Base-by-base conservation (phyloP, 2,888 invertebrate genomes). In the Synergus umbraculus region DNA sequence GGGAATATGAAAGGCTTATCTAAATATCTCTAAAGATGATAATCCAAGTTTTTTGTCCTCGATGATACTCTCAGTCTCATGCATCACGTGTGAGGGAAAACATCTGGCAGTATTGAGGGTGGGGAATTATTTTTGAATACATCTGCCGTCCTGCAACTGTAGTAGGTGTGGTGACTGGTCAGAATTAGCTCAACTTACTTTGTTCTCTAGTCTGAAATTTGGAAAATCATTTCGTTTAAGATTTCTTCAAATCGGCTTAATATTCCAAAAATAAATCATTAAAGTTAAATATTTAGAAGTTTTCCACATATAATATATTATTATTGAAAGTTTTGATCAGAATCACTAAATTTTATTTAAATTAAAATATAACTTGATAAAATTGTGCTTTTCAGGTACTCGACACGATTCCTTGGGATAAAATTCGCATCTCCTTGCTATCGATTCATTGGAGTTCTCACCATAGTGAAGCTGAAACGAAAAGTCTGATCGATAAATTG, bases 361-460 rank as follows among this genome's bases (percentile, higher is more conserved):
- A 37, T 18, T 67, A 46, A 69, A 5, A n/a, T 69, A 29, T 49
- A 1, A 43, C 10, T 12, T 8, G 37, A 37, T 37, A 37, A 37
- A n/a, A 12, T 78, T 29, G 63, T 41, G 65, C 76, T 46, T 85
- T 84, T 66, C 85, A 92, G 92, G 90, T 92, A 15, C 88, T 92
- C 78, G 92, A 92, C 78, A 91, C 91, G 49, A 91, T 92, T 77
- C 92, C 92, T 8, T 91, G 92, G 92, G 90, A 91, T 46, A 86
- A 87, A 73, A 89, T 91, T 78, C 88, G 89, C 80, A 91, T 92
- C 88, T 89, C 89, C 18, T 87, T 90, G 22, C 79, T 92, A 69
- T 90, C 91, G 76, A 90, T 92, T 49, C 90, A 92, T 41, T 91
- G 91, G 90, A 90, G 88, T 64, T 83, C 87, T 15, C 89, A 90